phyloP scores from a whole-genome alignment of 2,888 invertebrate genomes.

The Ethmia dodecea region DNA sequence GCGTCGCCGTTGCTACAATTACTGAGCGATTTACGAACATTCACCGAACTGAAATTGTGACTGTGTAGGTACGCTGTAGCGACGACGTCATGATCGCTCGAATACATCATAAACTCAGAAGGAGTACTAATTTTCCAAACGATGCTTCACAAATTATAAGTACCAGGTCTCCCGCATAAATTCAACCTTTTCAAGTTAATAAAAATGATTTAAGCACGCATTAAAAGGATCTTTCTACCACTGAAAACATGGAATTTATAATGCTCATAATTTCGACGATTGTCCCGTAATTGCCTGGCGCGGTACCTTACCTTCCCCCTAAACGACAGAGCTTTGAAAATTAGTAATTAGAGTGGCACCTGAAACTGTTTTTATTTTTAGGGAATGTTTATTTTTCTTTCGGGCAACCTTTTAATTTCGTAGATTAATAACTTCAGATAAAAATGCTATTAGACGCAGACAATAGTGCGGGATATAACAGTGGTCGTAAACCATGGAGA shows the following conservation, averaged over 20 bases:
- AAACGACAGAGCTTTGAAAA: no score
- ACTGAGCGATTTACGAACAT: slow-evolving; percentile 4
- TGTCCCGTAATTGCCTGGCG: slow-evolving; percentile 43
- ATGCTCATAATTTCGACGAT: slow-evolving; percentile 53
- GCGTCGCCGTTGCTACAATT: neutral
- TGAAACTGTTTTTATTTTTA: neutral
- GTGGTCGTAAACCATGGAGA: slow-evolving; percentile 25
- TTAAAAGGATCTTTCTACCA: slow-evolving; percentile 62
- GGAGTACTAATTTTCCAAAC: slow-evolving; percentile 38
- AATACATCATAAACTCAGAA: slow-evolving; percentile 18
- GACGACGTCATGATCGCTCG: no score
- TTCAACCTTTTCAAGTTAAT: slow-evolving; percentile 71
- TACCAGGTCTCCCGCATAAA: slow-evolving; percentile 55
- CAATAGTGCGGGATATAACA: slow-evolving; percentile 35
- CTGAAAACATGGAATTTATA: slow-evolving; percentile 61
- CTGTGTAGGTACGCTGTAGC: no score
- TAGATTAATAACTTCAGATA: slow-evolving; percentile 43
- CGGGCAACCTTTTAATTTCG: slow-evolving; percentile 34
- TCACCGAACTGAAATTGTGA: slow-evolving; percentile 7
- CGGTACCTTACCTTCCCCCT: slow-evolving; percentile 13
- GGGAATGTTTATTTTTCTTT: neutral
- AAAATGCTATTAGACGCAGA: slow-evolving; percentile 35
- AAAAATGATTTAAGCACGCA: slow-evolving; percentile 72
- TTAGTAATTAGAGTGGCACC: no score
- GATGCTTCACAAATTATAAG: slow-evolving; percentile 50